Base-by-base conservation (phyloP, 2,797 vertebrate species). In the Cynopterus sphinx region DNA sequence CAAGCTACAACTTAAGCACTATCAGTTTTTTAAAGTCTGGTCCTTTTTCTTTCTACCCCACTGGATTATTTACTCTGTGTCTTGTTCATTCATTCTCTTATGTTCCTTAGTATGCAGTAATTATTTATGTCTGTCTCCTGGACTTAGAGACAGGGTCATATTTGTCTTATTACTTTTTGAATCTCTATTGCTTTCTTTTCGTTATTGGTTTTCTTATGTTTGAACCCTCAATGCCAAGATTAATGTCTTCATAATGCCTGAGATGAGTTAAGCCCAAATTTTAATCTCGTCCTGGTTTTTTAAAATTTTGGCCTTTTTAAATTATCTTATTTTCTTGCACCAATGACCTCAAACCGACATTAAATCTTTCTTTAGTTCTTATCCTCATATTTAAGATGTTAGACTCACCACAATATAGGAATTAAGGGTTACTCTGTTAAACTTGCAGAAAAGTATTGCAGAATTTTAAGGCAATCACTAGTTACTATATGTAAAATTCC, bases 311-410 rank as follows among this genome's bases (percentile, higher is more conserved):
- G 84, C 4, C 12, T 94, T 93, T 95, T 46, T 91, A 31, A 70
- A 82, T 68, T 65, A 43, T 81, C 13, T 78, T 82, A n/a, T 73
- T 90, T 26, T 86, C 57, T 89, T 94, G 70, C n/a, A 43, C 33
- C 41, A 21, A 2, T 83, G 49, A 63, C n/a, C 74, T 78, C 77
- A 95, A 49, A 85, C 31, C 85, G 49, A 16, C 85, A 89, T 17
- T 81, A 81, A 57, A 28, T 77, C 74, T 74, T 11, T 77, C 74
- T 74, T 11, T 79, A 51, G 43, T 87, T 78, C 77, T 93, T 96
- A 92, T 67, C 17, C 26, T 95, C 46, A 3, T 87, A n/a, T 94
- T 77, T 92, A 95, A 95, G 65, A 94, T 75, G 26, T 74, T 73
- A 90, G 63, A 83, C 53, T 87, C 2, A 49, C 11, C 0, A 16